Base-by-base conservation (phyloP, 2,888 invertebrate genomes). In the Orthosia cruda region DNA sequence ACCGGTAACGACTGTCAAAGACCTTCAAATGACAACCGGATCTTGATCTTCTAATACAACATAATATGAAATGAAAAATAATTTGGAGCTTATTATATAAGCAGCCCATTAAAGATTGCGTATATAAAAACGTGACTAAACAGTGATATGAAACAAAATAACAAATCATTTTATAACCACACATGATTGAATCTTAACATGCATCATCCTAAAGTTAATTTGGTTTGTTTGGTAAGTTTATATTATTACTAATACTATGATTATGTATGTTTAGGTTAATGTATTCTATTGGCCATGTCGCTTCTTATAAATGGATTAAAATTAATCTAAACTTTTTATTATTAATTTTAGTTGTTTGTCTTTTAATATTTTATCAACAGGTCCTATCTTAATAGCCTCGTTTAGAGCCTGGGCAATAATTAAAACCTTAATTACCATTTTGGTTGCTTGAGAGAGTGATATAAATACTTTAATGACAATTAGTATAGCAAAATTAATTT, bases 331-430 rank as follows among this genome's bases (percentile, higher is more conserved):
- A 16, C 0, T 23, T n/a, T 77, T 52, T 55, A 26, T 47, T 52
- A 50, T 61, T 18, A n/a, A 45, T 76, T 50, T 12, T 13, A 4
- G 23, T 45, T 59, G 16, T 75, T 67, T 61, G 20, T 26, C 26
- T 4, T 12, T 2, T 45, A 69, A 67, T 45, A 61, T 20, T 45
- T 61, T n/a, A 70, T 63, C 23, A 70, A 63, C 16, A 40, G n/a
- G 2, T 63, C 47, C 13, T 52, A 58, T 58, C 57, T 76, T n/a
- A 52, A 69, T 47, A 47, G 47, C 15, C 16, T 57, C 47, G 47
- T 76, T 54, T 70, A n/a, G 12, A 3, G 20, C 23, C 32, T 32
- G 5, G 16, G 9, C 40, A n/a, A 18, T 49, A 58, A 69, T 47
- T 55, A 49, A 45, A 55, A 45, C 49, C 15, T 3, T 75, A 55